These are phyloP conservation scores for Bacillus rossius DNA, from an alignment of 1,140 invertebrate genomes.

Conservation along the genomic window DNA sequence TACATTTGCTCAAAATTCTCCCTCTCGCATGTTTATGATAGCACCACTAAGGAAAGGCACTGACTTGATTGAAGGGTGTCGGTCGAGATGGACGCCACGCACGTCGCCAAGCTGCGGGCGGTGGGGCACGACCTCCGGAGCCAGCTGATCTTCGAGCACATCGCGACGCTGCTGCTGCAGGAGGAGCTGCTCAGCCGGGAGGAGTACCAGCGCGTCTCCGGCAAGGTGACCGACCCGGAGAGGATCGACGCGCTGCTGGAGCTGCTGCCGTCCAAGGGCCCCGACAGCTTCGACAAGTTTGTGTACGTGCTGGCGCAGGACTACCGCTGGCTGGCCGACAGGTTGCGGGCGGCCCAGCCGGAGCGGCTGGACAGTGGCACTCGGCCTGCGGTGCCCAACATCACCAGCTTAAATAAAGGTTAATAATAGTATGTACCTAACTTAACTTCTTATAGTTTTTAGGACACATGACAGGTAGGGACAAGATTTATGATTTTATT, in stretches of 20 bases:
- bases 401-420: too few relatives aligned
- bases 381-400: too few relatives aligned
- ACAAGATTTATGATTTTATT: too few relatives aligned
- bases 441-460: too few relatives aligned
- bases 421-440: too few relatives aligned
- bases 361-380: too few relatives aligned
- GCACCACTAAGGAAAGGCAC: too few relatives aligned
- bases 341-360: neutral
- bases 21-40: too few relatives aligned
- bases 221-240: neutral
- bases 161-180: neutral
- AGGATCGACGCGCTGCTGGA: neutral
- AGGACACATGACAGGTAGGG: too few relatives aligned
- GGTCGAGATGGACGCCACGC: neutral
- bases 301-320: neutral
- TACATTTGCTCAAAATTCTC: neutral
- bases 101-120: neutral
- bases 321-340: neutral
- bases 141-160: neutral
- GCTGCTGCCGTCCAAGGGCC: neutral
- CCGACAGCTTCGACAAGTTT: slow-evolving; percentile 2
- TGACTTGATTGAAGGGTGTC: too few relatives aligned
- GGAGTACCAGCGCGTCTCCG: neutral
- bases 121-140: neutral
- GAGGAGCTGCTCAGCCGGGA: neutral